A percentile compares a stretch with the other conserved stretches of the same genome.
Evolutionary conservation across 2,888 invertebrate species (phyloP).

Genomic region (Callyntrura sp.): DNA sequence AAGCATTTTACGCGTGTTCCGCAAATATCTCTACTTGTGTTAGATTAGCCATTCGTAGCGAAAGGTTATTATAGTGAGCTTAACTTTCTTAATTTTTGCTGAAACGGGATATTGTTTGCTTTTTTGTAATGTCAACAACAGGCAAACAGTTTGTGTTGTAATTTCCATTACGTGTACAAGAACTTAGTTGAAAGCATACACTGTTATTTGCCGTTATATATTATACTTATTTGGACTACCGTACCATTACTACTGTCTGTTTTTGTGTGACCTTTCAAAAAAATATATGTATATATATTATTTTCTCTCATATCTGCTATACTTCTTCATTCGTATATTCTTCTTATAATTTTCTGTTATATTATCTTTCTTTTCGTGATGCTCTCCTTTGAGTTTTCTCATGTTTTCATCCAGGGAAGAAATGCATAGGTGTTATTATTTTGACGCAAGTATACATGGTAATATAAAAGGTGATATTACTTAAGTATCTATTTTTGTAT

Average conservation of each 20-base stretch:
- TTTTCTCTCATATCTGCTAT: background rate
- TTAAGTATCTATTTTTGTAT: background rate
- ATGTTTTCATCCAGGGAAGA: background rate
- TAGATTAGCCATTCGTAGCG: background rate
- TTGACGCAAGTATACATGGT: slow-evolving; percentile 9
- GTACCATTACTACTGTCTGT: background rate
- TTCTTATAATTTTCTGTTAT: background rate
- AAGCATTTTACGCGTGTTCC: background rate
- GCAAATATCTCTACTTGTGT: background rate
- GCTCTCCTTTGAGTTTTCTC: background rate
- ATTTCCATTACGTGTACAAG: background rate
- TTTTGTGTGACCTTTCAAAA: background rate
- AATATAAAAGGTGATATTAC: slow-evolving; percentile 6
- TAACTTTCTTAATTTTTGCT: background rate
- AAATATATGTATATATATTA: background rate
- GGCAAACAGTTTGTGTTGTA: background rate
- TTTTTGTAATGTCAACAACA: background rate
- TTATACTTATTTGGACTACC: background rate
- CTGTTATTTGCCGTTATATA: background rate
- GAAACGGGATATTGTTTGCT: background rate
- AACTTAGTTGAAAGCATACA: background rate
- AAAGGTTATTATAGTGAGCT: background rate
- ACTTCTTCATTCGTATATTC: slow-evolving; percentile 16
- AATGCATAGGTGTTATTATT: background rate
- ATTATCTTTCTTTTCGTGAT: slow-evolving; percentile 13